Base-by-base conservation (phyloP, 2,113 vertebrate genomes). In the Tympanuchus pallidicinctus region DNA sequence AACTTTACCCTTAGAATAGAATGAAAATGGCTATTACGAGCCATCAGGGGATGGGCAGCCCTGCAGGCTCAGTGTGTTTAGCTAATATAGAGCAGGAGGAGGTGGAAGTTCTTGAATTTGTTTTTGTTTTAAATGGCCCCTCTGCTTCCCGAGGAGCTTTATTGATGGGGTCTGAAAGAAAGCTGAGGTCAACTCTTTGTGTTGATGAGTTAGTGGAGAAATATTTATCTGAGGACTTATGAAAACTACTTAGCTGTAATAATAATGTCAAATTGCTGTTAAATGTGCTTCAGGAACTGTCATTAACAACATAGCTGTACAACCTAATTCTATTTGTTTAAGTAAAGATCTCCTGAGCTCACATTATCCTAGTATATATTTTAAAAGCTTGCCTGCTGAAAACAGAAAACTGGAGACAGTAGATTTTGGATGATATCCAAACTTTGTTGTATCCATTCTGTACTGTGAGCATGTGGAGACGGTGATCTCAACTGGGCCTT, bases 291-390 rank as follows among this genome's bases (percentile, higher is more conserved):
- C 88, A 86, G 82, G 36, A 91, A 13, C 73, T 77, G 85, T 78
- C 77, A 63, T 78, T 91, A 94, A 57, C 79, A 93, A 74, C 82
- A 92, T 38, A 91, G 83, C 87, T 85, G n/a, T 73, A 48, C 75
- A 83, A 40, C 76, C 40, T 95, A 94, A 96, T 96, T 92, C 86
- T 94, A 69, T 94, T 96, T 92, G 89, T 93, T 93, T 94, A 94
- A 92, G 89, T 81, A 87, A 90, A 81, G 43, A 76, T 80, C 65
- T 94, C 84, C 80, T 2, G 32, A 95, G 88, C 63, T 95, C 75
- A 67, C 70, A 64, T 86, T 89, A 77, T 66, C 90, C 77, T 45
- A 10, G 74, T 30, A 93, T 50, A 56, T 66, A 88, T 83, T 83
- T 83, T 43, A 94, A 92, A 94, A 83, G 10, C 88, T 89, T 0